These are phyloP conservation scores for Drosophila meridiana DNA, from an alignment of 2,888 invertebrate genomes.

Conservation along the genomic window DNA sequence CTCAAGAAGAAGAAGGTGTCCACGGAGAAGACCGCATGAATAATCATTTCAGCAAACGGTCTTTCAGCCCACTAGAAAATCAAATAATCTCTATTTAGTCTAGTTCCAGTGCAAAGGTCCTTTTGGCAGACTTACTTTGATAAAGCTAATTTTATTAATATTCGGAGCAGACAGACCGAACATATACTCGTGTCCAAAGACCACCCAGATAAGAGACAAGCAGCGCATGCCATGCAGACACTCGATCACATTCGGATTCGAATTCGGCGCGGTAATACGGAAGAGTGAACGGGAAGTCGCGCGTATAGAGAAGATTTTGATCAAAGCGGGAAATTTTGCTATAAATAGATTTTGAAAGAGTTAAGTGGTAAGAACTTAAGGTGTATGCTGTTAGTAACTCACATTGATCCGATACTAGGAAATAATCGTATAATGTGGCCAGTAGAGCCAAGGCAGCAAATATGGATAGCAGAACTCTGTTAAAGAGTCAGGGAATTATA, in stretches of 20 bases:
- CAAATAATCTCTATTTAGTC: not conserved
- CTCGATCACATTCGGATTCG: conserved; percentile 69
- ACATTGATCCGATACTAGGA: conserved; percentile 43
- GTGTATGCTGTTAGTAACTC: not conserved
- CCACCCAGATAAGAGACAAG: conserved; percentile 84
- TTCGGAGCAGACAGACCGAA: not conserved
- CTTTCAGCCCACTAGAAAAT: conserved; percentile 45
- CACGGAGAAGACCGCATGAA: conserved; percentile 85
- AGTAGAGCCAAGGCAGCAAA: conserved; percentile 42
- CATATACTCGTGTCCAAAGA: conserved; percentile 78
- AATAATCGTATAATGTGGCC: conserved; percentile 64
- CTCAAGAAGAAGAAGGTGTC: conserved; percentile 88
- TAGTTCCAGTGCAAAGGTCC: not conserved
- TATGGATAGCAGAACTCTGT: conserved; percentile 44
- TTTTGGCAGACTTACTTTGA: not conserved
- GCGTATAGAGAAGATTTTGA: conserved; percentile 69
- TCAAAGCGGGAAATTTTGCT: conserved; percentile 36
- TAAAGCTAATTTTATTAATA: not conserved
- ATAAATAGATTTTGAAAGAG: no score
- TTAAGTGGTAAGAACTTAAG: not conserved
- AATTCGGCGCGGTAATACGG: conserved; percentile 24
- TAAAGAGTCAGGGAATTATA: conserved; percentile 10
- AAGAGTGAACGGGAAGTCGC: conserved; percentile 56
- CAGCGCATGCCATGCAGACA: conserved; percentile 84
- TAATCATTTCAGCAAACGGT: conserved; percentile 47